phyloP scores from a whole-genome alignment of 2,888 invertebrate species.

The Polyommatus icarus region DNA sequence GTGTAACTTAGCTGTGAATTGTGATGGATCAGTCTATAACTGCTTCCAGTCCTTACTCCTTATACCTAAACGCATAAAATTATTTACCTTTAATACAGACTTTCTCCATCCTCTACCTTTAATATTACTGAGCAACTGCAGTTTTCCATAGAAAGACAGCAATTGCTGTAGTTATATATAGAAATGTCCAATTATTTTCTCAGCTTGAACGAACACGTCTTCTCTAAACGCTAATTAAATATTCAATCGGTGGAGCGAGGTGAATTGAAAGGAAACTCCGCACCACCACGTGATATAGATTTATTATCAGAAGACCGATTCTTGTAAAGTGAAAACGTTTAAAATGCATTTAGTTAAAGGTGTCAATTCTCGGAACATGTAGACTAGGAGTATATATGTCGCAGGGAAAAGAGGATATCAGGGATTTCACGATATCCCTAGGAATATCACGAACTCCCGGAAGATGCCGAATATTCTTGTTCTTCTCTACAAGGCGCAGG shows the following conservation, averaged over 20 bases:
- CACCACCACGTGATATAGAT: background rate
- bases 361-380: background rate
- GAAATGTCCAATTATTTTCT: slow-evolving; percentile 19
- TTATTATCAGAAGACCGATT: background rate
- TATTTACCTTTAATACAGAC: background rate
- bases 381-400: no score
- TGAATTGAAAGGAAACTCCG: background rate
- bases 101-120: background rate
- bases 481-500: no score
- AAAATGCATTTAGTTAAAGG: background rate
- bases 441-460: no score
- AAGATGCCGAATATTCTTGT: no score
- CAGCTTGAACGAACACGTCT: background rate
- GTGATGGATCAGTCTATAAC: background rate
- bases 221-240: slow-evolving; percentile 5
- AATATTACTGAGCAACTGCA: no score
- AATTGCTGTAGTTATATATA: background rate
- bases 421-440: no score
- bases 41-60: background rate
- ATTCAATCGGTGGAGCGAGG: slow-evolving; percentile 5
- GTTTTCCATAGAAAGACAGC: background rate
- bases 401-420: no score
- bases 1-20: background rate
- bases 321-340: background rate
- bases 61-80: background rate